phyloP scores from a whole-genome alignment of 2,888 invertebrate species.

The Andrena bicolor region DNA sequence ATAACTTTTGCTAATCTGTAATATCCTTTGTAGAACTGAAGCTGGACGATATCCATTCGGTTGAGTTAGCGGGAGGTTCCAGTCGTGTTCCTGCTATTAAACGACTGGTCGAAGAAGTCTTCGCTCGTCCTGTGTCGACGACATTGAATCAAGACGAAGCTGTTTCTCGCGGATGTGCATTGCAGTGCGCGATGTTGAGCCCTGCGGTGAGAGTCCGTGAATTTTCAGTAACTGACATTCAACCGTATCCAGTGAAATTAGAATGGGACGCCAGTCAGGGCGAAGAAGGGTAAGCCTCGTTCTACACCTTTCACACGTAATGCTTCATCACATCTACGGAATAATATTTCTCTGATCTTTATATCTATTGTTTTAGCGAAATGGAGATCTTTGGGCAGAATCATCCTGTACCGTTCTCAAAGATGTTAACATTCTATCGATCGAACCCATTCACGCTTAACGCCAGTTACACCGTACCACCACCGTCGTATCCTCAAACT shows the following conservation, averaged over 20 bases:
- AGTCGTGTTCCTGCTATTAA: slow-evolving; percentile 97
- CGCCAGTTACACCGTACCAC: slow-evolving; percentile 92
- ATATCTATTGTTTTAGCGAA: slow-evolving; percentile 87
- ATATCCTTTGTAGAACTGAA: slow-evolving; percentile 88
- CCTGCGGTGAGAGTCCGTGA: slow-evolving; percentile 99
- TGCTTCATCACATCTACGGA: neutral
- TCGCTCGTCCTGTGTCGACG: slow-evolving; percentile 94
- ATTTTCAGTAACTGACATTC: slow-evolving; percentile 96
- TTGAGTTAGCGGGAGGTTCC: slow-evolving; percentile 98
- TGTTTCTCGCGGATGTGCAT: slow-evolving; percentile 97
- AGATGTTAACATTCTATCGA: slow-evolving; percentile 96
- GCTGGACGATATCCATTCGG: slow-evolving; percentile 95
- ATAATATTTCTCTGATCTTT: slow-evolving; percentile 28
- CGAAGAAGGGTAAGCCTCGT: slow-evolving; percentile 86
- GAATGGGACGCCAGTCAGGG: slow-evolving; percentile 91
- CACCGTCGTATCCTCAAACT: slow-evolving; percentile 90
- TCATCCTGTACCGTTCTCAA: slow-evolving; percentile 96
- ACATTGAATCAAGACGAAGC: slow-evolving; percentile 99
- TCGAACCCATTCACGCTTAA: slow-evolving; percentile 95
- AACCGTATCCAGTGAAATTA: slow-evolving; percentile 94
- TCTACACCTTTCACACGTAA: neutral
- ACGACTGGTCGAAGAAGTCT: slow-evolving; percentile 94
- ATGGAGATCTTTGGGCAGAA: slow-evolving; percentile 96
- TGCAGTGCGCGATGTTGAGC: slow-evolving; percentile 98
- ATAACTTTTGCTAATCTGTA: neutral